Conservation (phyloP, 2,797 vertebrate species). For the Semotilus atromaculatus region DNA sequence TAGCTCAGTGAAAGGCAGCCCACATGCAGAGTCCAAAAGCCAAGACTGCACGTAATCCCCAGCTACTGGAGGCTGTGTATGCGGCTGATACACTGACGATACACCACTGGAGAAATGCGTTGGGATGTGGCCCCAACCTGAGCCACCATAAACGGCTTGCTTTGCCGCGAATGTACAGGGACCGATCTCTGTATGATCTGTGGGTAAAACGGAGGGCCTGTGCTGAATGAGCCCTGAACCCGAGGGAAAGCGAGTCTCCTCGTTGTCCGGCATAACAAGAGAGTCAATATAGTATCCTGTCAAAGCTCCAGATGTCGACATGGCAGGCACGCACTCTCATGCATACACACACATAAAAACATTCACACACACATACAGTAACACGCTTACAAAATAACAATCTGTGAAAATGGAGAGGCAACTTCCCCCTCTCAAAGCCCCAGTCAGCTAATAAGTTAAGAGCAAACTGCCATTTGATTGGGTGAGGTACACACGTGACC, state of each 20-base stretch:
- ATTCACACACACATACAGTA: slow-evolving; percentile 64
- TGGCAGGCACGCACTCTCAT: slow-evolving; percentile 78
- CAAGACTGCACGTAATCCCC: slow-evolving; percentile 93
- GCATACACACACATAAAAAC: slow-evolving; percentile 67
- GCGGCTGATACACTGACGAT: slow-evolving; percentile 87
- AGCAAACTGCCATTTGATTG: slow-evolving; percentile 82
- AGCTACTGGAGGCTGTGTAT: slow-evolving; percentile 84
- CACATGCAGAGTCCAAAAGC: slow-evolving; percentile 91
- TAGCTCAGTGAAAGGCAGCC: slow-evolving; percentile 90
- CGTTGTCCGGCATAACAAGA: slow-evolving; percentile 90
- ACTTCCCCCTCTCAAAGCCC: slow-evolving; percentile 90
- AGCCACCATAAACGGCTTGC: slow-evolving; percentile 82
- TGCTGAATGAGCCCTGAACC: slow-evolving; percentile 84
- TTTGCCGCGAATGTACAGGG: slow-evolving; percentile 92
- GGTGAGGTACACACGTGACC: slow-evolving; percentile 86
- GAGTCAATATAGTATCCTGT: slow-evolving; percentile 97
- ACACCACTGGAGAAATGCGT: slow-evolving; percentile 84
- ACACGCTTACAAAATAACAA: slow-evolving; percentile 91
- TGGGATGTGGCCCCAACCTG: slow-evolving; percentile 90
- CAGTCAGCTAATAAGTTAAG: slow-evolving; percentile 94
- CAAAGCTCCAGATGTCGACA: slow-evolving; percentile 95
- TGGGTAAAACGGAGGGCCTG: slow-evolving; percentile 80
- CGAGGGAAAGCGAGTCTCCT: slow-evolving; percentile 87
- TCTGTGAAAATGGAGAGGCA: slow-evolving; percentile 94
- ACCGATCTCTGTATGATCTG: slow-evolving; percentile 87